Conservation (phyloP, 2,888 invertebrate genomes). For the Drosophila gaucha region DNA sequence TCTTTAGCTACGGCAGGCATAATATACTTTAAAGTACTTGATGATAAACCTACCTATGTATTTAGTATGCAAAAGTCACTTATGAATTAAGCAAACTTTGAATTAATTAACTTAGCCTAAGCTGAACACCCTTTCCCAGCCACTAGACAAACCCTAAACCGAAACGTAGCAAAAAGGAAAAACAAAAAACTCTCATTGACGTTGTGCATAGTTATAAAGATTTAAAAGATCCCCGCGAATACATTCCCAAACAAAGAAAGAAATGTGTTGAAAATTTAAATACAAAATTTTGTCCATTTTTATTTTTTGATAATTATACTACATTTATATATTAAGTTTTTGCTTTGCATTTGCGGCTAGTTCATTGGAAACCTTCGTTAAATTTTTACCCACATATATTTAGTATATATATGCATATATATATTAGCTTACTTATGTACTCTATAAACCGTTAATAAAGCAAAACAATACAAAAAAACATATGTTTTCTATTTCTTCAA, state of each 20-base stretch:
- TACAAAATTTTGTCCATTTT: slow-evolving; percentile 18
- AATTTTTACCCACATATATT: slow-evolving; percentile 38
- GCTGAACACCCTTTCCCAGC: slow-evolving; percentile 12
- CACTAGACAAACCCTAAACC: slow-evolving; percentile 2
- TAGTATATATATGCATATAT: slow-evolving; percentile 14
- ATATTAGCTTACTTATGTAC: slow-evolving; percentile 54
- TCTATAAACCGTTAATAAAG: slow-evolving; percentile 66
- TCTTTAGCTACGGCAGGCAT: slow-evolving; percentile 36
- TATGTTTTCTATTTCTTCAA: slow-evolving; percentile 22
- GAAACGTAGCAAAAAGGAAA: slow-evolving; percentile 11
- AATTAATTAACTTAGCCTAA: slow-evolving; percentile 61
- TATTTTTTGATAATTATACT: slow-evolving; percentile 15
- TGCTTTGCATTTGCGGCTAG: slow-evolving; percentile 47
- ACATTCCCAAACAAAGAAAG: slow-evolving; percentile 1
- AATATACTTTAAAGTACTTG: slow-evolving; percentile 42
- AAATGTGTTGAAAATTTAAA: slow-evolving; percentile 11
- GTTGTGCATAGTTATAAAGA: slow-evolving; percentile 19
- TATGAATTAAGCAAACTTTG: slow-evolving; percentile 77
- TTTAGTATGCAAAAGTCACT: slow-evolving; percentile 78
- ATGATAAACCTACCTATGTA: slow-evolving; percentile 53
- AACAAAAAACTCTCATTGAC: slow-evolving; percentile 8
- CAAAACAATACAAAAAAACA: slow-evolving; percentile 42
- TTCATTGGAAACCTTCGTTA: slow-evolving; percentile 65
- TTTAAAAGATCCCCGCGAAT: slow-evolving; percentile 9
- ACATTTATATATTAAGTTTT: slow-evolving; percentile 13